A percentile compares a stretch with the other conserved stretches of the same genome.
These are phyloP conservation scores for Astyanax mexicanus DNA, from an alignment of 2,797 vertebrate species.

Conservation along the genomic window DNA sequence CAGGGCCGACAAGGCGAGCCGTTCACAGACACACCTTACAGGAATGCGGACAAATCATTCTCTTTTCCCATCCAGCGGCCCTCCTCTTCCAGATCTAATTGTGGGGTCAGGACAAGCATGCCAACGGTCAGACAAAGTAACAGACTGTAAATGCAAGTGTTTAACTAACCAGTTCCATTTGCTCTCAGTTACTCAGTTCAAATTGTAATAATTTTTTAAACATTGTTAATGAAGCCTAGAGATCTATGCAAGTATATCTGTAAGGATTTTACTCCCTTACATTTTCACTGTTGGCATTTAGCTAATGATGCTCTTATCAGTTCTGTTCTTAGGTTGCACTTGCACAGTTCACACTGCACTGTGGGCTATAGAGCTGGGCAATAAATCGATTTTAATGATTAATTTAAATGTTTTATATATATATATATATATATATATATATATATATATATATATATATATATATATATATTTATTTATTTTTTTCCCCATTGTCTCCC, in stretches of 20 bases:
- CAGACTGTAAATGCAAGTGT: background rate
- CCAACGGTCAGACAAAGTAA: conserved; percentile 10
- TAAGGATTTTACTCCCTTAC: background rate
- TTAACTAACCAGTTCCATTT: background rate
- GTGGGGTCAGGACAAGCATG: conserved; percentile 9
- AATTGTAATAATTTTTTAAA: background rate
- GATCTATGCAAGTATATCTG: background rate
- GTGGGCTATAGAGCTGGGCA: too few species aligned
- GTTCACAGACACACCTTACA: conserved; percentile 73
- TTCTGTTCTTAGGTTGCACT: too few species aligned
- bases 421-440: too few species aligned
- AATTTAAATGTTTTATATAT: too few species aligned
- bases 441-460: too few species aligned
- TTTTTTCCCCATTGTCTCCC: too few species aligned
- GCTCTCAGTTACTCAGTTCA: background rate
- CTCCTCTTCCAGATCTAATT: conserved; percentile 44
- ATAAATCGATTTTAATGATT: too few species aligned
- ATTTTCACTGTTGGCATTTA: too few species aligned
- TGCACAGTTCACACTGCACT: too few species aligned
- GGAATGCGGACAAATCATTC: conserved; percentile 10
- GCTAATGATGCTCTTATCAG: too few species aligned
- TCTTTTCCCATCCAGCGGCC: background rate
- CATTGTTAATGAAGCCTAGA: background rate
- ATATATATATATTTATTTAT: too few species aligned
- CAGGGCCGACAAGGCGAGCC: conserved; percentile 60